Evolutionary conservation across 2,888 invertebrate genomes (phyloP).

Genomic region (Drosophila meridiana): DNA sequence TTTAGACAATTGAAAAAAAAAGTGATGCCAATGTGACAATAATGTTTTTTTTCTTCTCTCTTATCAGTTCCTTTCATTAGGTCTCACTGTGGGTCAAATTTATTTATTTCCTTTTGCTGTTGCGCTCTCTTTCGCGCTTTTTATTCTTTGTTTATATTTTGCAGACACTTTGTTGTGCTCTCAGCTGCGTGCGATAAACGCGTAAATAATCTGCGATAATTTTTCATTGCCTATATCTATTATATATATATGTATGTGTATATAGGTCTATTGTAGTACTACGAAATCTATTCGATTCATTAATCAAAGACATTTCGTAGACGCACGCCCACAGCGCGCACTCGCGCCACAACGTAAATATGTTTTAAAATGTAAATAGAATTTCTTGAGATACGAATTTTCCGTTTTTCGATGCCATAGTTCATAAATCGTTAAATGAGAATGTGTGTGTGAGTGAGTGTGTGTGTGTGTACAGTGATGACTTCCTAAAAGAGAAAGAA

Average conservation of each 20-base stretch:
- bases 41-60: not conserved
- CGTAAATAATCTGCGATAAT: constrained; percentile 39
- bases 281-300: constrained; percentile 29
- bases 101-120: constrained; percentile 26
- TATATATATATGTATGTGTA: not conserved
- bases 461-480: constrained; percentile 5
- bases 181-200: constrained; percentile 20
- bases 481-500: not conserved
- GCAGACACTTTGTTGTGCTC: constrained; percentile 66
- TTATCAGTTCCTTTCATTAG: constrained; percentile 32
- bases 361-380: constrained; percentile 4
- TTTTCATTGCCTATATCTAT: constrained; percentile 18
- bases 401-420: constrained; percentile 41
- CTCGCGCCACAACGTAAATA: constrained; percentile 40
- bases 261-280: not conserved
- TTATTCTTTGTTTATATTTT: constrained; percentile 78
- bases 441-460: not conserved
- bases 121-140: constrained; percentile 55
- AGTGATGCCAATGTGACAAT: not conserved
- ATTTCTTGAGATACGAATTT: constrained; percentile 13
- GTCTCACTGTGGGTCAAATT: constrained; percentile 41
- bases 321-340: constrained; percentile 16
- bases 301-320: constrained; percentile 47
- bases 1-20: not conserved
- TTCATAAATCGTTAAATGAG: constrained; percentile 58